Evolutionary conservation across 2,888 invertebrate genomes (phyloP).

Genomic region (Chymomyza caudatula): DNA sequence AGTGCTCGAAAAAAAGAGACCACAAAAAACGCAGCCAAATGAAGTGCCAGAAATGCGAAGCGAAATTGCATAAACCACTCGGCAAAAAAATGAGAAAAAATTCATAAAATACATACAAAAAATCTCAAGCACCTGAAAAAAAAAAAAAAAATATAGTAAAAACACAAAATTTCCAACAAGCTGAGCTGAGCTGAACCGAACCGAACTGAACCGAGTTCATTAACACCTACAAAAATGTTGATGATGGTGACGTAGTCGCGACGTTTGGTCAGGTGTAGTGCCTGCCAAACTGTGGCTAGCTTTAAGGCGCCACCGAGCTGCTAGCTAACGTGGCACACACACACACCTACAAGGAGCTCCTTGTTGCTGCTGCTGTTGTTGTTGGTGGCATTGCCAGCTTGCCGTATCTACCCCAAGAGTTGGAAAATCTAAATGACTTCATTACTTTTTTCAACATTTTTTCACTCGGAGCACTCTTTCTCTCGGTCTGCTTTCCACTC

Average conservation of each 20-base stretch:
- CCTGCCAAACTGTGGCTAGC: slow-evolving; percentile 52
- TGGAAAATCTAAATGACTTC: slow-evolving; percentile 72
- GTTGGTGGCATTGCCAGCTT: slow-evolving; percentile 28
- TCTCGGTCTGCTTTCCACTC: slow-evolving; percentile 41
- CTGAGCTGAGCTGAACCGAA: slow-evolving; percentile 33
- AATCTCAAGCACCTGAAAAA: slow-evolving; percentile 27
- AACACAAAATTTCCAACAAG: slow-evolving; percentile 27
- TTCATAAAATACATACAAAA: slow-evolving; percentile 19
- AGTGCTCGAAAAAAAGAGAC: slow-evolving; percentile 11
- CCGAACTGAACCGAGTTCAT: slow-evolving; percentile 50
- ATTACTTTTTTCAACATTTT: slow-evolving; percentile 56
- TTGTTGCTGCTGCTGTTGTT: slow-evolving; percentile 12
- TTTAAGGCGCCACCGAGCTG: slow-evolving; percentile 32
- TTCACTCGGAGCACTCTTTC: slow-evolving; percentile 3
- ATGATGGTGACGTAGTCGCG: slow-evolving; percentile 14
- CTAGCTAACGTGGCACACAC: slow-evolving; percentile 29
- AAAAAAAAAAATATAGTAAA: slow-evolving; percentile 30
- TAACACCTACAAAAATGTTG: slow-evolving; percentile 46
- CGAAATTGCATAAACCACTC: slow-evolving; percentile 70
- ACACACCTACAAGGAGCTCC: no score
- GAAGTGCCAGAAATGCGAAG: slow-evolving; percentile 73
- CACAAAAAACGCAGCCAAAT: slow-evolving; percentile 51
- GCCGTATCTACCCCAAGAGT: slow-evolving; percentile 67
- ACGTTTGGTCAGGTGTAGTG: slow-evolving; percentile 16
- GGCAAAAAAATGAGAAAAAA: slow-evolving; percentile 16